phyloP scores from a whole-genome alignment of 1,140 invertebrate species.

The Aphaenogaster ashmeadi region DNA sequence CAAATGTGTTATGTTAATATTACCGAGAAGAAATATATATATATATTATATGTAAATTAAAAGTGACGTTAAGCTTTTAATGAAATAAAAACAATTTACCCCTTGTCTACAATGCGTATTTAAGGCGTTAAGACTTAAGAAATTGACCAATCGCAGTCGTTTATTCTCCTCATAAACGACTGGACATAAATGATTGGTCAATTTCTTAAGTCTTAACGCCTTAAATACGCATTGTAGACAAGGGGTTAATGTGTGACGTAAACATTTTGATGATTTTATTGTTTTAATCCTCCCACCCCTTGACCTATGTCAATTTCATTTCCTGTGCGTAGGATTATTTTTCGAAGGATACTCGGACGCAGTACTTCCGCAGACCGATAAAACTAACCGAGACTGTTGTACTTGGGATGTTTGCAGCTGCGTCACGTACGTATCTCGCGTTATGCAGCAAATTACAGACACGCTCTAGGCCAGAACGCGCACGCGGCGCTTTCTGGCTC shows the following conservation, averaged over 20 bases:
- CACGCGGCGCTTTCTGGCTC: constrained; percentile 44
- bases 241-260: too few species aligned
- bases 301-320: background rate
- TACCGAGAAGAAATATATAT: background rate
- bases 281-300: background rate
- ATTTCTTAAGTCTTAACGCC: too few species aligned
- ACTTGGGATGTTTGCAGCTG: constrained; percentile 36
- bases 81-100: background rate
- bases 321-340: background rate
- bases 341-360: background rate
- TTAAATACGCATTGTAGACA: too few species aligned
- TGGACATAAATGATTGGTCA: too few species aligned
- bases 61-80: background rate
- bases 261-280: background rate
- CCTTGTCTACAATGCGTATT: too few species aligned
- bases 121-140: too few species aligned
- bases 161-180: too few species aligned
- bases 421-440: constrained; percentile 45
- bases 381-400: background rate
- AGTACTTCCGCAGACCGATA: background rate
- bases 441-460: constrained; percentile 49
- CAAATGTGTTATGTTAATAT: background rate
- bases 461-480: constrained; percentile 34
- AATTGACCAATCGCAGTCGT: too few species aligned
- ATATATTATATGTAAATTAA: background rate